A percentile compares a stretch with the other conserved stretches of the same genome.
These are phyloP conservation scores for Erannis defoliaria DNA, from an alignment of 2,888 invertebrate species.

Conservation along the genomic window DNA sequence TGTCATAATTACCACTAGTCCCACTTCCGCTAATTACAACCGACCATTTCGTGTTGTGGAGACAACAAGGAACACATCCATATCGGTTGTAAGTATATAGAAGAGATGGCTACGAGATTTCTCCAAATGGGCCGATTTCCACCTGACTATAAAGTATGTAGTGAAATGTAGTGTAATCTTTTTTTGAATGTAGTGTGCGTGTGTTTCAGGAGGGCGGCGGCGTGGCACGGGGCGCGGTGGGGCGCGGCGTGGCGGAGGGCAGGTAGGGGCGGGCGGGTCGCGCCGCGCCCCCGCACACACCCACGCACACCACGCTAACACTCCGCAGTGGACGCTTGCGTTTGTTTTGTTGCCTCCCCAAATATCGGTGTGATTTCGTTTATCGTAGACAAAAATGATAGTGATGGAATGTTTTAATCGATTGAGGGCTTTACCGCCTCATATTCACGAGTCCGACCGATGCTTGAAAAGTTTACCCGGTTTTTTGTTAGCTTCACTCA, in stretches of 20 bases:
- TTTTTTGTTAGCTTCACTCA: background rate
- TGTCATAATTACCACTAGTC: too few species aligned
- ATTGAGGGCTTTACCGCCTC: constrained; percentile 28
- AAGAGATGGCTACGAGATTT: too few species aligned
- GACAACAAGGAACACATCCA: too few species aligned
- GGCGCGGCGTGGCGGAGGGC: constrained; percentile 73
- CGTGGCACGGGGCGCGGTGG: constrained; percentile 61
- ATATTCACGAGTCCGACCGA: background rate
- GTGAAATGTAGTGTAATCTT: background rate
- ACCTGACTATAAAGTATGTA: too few species aligned
- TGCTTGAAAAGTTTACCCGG: background rate
- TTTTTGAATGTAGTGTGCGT: too few species aligned
- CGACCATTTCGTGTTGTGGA: too few species aligned
- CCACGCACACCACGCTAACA: constrained; percentile 40
- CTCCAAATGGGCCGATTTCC: background rate
- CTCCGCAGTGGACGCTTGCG: constrained; percentile 74
- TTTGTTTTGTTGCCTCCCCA: constrained; percentile 84
- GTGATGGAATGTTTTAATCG: constrained; percentile 80
- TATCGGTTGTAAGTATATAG: too few species aligned
- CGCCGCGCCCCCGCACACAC: constrained; percentile 46
- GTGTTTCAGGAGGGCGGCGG: constrained; percentile 42
- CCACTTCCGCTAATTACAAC: too few species aligned
- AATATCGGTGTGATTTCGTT: constrained; percentile 84
- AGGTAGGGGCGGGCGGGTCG: constrained; percentile 70
- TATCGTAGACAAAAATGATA: constrained; percentile 72